A percentile compares a stretch with the other conserved stretches of the same genome.
Evolutionary conservation across 2,113 vertebrate species (phyloP).

Genomic region (Felis catus): DNA sequence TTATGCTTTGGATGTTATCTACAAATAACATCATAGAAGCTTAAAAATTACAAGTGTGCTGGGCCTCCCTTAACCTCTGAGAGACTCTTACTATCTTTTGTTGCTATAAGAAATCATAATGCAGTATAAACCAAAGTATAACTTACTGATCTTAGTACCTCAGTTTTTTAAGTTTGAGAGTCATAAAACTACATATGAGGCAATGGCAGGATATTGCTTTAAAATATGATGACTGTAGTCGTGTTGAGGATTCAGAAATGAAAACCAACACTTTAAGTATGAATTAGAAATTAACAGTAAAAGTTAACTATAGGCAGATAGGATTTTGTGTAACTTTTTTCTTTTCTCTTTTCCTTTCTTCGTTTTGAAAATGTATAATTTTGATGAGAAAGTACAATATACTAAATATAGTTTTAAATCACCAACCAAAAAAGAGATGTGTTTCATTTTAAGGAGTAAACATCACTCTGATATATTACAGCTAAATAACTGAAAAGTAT

Average conservation of each 20-base stretch:
- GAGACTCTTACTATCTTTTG: neutral
- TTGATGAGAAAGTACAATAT: neutral
- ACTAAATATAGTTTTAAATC: neutral
- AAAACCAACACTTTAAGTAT: neutral
- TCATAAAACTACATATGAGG: neutral
- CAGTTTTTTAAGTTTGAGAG: neutral
- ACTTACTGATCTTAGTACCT: neutral
- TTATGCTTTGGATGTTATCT: neutral
- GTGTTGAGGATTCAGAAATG: neutral
- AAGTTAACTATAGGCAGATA: neutral
- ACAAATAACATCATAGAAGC: neutral
- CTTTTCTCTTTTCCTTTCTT: neutral
- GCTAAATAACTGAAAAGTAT: neutral
- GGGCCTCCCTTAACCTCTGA: neutral
- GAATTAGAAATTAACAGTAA: conserved; percentile 7
- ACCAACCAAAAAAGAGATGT: neutral
- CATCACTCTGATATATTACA: neutral
- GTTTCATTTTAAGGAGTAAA: neutral
- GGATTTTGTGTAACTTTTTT: neutral
- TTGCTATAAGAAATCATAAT: neutral
- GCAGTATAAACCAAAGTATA: neutral
- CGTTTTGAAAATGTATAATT: neutral
- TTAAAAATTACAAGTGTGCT: neutral
- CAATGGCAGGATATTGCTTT: neutral
- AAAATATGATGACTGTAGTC: neutral